These are phyloP conservation scores for Tetragnatha versicolor DNA, from an alignment of 1,140 invertebrate species.

Conservation along the genomic window DNA sequence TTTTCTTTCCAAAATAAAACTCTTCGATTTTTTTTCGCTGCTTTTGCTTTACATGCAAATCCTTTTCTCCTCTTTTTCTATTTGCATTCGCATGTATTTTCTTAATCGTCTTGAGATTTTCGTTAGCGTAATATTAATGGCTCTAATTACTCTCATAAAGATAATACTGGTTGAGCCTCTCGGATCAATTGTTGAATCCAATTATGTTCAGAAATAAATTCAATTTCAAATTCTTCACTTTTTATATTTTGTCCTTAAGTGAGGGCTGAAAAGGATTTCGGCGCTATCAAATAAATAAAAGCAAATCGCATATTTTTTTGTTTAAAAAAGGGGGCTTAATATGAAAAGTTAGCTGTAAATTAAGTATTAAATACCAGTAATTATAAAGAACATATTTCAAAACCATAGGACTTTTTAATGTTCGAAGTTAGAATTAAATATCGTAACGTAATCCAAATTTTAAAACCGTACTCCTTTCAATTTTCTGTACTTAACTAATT, in stretches of 20 bases:
- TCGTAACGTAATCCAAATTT: too few relatives aligned
- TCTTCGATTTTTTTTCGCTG: slow-evolving; percentile 1
- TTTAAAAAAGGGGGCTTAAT: too few relatives aligned
- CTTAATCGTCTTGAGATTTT: slow-evolving; percentile 2
- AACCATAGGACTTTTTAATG: too few relatives aligned
- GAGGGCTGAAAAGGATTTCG: background rate
- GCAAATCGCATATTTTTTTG: background rate
- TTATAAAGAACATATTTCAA: too few relatives aligned
- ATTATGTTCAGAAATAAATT: slow-evolving; percentile 35
- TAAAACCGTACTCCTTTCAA: too few relatives aligned
- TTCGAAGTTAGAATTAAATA: too few relatives aligned
- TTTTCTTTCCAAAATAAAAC: slow-evolving; percentile 16
- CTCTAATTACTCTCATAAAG: slow-evolving; percentile 36
- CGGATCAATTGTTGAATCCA: slow-evolving; percentile 35
- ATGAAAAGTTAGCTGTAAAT: too few relatives aligned
- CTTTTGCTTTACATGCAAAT: background rate
- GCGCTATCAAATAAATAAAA: slow-evolving; percentile 1
- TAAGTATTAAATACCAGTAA: too few relatives aligned
- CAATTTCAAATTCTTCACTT: slow-evolving; percentile 27
- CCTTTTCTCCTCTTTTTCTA: slow-evolving; percentile 1
- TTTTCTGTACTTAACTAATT: too few relatives aligned
- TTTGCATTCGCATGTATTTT: slow-evolving; percentile 18
- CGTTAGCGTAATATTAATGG: slow-evolving; percentile 28
- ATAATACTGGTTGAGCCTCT: background rate
- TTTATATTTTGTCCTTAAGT: slow-evolving; percentile 13